Percentiles rank a stretch among this genome's conserved stretches.
phyloP scores from a whole-genome alignment of 2,888 invertebrate genomes.

The Hoplodrina ambigua region DNA sequence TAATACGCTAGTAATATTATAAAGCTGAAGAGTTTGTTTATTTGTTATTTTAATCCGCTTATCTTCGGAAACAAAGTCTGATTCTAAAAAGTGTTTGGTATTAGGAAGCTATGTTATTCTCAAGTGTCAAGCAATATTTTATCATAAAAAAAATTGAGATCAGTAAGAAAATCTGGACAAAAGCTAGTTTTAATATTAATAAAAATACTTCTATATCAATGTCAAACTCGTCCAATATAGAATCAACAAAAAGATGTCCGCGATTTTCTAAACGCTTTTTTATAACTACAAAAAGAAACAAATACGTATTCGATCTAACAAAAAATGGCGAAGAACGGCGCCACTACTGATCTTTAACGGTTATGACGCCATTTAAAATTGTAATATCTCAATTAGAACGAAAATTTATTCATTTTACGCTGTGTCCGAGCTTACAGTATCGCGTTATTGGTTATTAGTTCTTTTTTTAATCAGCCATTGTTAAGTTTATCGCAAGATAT shows the following conservation, averaged over 20 bases:
- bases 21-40: too few relatives aligned
- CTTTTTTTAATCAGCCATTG: conserved; percentile 29
- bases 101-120: too few relatives aligned
- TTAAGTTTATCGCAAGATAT: conserved; percentile 24
- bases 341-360: conserved; percentile 33
- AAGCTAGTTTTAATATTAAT: too few relatives aligned
- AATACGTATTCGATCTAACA: background rate
- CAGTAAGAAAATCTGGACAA: too few relatives aligned
- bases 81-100: too few relatives aligned
- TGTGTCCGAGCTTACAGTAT: conserved; percentile 9
- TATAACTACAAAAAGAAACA: conserved; percentile 9
- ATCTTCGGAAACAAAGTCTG: too few relatives aligned
- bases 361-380: conserved; percentile 50
- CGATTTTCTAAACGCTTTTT: background rate
- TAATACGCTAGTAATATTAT: too few relatives aligned
- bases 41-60: too few relatives aligned
- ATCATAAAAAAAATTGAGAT: too few relatives aligned
- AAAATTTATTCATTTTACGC: conserved; percentile 51
- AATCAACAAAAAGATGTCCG: conserved; percentile 5
- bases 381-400: conserved; percentile 54
- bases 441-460: conserved; percentile 21
- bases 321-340: conserved; percentile 10
- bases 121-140: too few relatives aligned
- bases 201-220: background rate
- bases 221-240: conserved; percentile 1